Evolutionary conservation across 2,888 invertebrate species (phyloP).

Genomic region (Plagodis pulveraria): DNA sequence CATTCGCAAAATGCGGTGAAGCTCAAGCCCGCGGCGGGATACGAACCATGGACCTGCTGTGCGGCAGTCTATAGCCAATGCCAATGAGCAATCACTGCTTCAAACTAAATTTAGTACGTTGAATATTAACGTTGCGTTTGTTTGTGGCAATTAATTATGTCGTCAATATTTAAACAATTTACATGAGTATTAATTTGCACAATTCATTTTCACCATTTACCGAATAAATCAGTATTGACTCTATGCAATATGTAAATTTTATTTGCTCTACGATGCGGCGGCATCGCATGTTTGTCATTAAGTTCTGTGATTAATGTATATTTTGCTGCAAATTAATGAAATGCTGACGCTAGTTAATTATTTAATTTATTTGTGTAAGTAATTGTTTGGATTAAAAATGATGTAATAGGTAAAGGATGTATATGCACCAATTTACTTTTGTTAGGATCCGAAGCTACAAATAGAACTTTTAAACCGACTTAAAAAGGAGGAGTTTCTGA

Average conservation of each 20-base stretch:
- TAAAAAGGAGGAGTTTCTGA: no score
- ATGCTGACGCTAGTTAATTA: not conserved
- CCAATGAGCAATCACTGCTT: no score
- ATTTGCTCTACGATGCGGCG: conserved; percentile 6
- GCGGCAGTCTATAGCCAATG: no score
- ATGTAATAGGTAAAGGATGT: no score
- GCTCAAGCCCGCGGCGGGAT: no score
- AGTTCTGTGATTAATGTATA: conserved; percentile 4
- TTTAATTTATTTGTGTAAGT: not conserved
- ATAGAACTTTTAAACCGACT: no score
- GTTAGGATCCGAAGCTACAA: no score
- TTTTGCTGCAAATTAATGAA: conserved; percentile 6
- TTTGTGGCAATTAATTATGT: conserved; percentile 1
- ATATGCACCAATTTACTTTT: no score
- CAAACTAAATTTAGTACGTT: no score
- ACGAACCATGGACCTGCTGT: no score
- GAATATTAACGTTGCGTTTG: no score
- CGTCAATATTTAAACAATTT: conserved; percentile 11
- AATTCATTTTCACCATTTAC: conserved; percentile 8
- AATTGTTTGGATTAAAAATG: not conserved
- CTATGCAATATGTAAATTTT: conserved; percentile 3
- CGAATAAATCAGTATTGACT: conserved; percentile 10
- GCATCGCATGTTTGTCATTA: not conserved
- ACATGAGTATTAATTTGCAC: conserved; percentile 9
- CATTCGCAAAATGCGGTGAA: no score